A percentile compares a stretch with the other conserved stretches of the same genome.
Evolutionary conservation across 2,797 vertebrate species (phyloP).

Genomic region (Gallinago solitaria): DNA sequence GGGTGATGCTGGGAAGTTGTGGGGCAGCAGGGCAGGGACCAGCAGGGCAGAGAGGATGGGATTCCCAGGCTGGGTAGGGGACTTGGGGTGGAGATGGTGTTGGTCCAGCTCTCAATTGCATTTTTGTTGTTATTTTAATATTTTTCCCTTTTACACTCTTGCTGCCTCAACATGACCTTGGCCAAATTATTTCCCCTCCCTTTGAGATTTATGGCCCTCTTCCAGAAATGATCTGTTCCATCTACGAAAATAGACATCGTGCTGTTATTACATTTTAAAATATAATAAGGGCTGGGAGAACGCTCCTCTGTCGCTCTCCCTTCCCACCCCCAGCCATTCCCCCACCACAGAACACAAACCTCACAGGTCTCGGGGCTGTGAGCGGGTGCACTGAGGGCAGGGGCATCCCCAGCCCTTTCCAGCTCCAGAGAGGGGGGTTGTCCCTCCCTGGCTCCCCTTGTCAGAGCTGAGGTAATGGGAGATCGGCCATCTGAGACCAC

Average conservation of each 20-base stretch:
- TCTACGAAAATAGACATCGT: background rate
- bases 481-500: background rate
- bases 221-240: slow-evolving; percentile 32
- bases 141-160: background rate
- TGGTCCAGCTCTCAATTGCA: background rate
- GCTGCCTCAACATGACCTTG: slow-evolving; percentile 34
- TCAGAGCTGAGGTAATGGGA: background rate
- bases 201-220: slow-evolving; percentile 35
- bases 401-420: background rate
- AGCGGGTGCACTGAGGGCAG: fast-evolving
- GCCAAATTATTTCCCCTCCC: slow-evolving; percentile 43
- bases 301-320: background rate
- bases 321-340: background rate
- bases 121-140: background rate
- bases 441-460: background rate
- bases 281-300: background rate
- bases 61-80: background rate
- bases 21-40: background rate
- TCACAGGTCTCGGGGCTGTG: background rate
- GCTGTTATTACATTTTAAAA: slow-evolving; percentile 40
- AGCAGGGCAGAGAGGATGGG: background rate
- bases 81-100: background rate
- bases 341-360: background rate
- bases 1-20: background rate
- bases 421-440: background rate